A percentile compares a stretch with the other conserved stretches of the same genome.
phyloP scores from a whole-genome alignment of 64 coral and sea anemone species.

The Dendrophyllia cribrosa region DNA sequence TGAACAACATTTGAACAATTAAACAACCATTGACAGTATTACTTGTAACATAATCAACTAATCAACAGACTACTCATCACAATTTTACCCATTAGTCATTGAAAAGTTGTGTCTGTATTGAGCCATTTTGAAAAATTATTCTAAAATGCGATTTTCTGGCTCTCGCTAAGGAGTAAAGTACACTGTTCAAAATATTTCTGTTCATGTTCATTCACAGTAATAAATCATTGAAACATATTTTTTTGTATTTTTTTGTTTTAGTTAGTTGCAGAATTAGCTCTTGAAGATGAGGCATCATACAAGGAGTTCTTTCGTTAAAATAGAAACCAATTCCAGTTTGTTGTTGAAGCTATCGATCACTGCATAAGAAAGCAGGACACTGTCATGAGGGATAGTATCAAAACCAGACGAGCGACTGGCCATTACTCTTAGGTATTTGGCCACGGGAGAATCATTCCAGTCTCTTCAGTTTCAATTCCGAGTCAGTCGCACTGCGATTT shows the following conservation, averaged over 20 bases:
- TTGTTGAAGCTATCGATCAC: conserved; percentile 22
- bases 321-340: conserved; percentile 7
- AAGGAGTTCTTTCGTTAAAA: conserved; percentile 37
- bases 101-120: too few relatives aligned
- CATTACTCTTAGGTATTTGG: conserved; percentile 62
- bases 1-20: too few relatives aligned
- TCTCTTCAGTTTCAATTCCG: conserved; percentile 55
- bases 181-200: too few relatives aligned
- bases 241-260: neutral
- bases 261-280: conserved; percentile 34
- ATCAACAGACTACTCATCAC: too few relatives aligned
- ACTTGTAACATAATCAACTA: too few relatives aligned
- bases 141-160: neutral
- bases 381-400: conserved; percentile 40
- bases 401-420: conserved; percentile 66
- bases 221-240: neutral
- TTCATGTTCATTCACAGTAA: neutral
- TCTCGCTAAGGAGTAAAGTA: neutral
- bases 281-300: conserved; percentile 43
- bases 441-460: conserved; percentile 60
- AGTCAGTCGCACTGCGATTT: conserved; percentile 55
- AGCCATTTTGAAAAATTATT: too few relatives aligned
- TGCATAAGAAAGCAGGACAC: conserved; percentile 44
- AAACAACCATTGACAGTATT: too few relatives aligned
- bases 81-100: too few relatives aligned